Evolutionary conservation across 2,797 vertebrate species (phyloP).

Genomic region (Notolepis coatsorum): DNA sequence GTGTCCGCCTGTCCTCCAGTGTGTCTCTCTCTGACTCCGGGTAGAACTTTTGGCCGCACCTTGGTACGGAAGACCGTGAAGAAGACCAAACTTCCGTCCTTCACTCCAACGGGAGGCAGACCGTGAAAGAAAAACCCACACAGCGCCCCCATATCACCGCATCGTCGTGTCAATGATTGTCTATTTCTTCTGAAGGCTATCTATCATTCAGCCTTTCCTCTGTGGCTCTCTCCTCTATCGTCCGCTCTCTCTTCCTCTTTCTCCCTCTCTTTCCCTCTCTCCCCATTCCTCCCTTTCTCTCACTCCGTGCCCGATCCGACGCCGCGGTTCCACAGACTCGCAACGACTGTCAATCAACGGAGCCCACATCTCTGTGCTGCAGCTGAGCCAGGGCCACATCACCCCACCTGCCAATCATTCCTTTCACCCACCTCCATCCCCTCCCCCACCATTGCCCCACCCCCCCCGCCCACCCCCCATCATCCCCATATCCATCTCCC

Average conservation of each 20-base stretch:
- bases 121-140: not conserved
- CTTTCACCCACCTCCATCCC: slow-evolving; percentile 55
- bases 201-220: not conserved
- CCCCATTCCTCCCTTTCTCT: not conserved
- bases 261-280: not conserved
- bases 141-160: not conserved
- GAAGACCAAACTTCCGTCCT: not conserved
- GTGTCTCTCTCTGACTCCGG: not conserved
- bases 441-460: slow-evolving; percentile 50
- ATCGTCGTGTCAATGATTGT: not conserved
- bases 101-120: too few species aligned
- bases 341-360: slow-evolving; percentile 85
- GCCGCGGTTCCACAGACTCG: slow-evolving; percentile 68
- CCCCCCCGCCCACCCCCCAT: slow-evolving; percentile 53
- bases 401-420: slow-evolving; percentile 88
- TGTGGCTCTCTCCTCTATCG: slow-evolving; percentile 45
- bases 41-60: too few species aligned
- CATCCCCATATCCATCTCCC: not conserved
- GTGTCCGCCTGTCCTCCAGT: not conserved
- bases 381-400: slow-evolving; percentile 86
- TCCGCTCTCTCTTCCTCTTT: slow-evolving; percentile 11
- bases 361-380: slow-evolving; percentile 87
- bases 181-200: not conserved
- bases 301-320: slow-evolving; percentile 59
- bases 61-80: slow-evolving; percentile 5